Base-by-base conservation (phyloP, 2,888 invertebrate genomes). In the Eumerus sabulonum region DNA sequence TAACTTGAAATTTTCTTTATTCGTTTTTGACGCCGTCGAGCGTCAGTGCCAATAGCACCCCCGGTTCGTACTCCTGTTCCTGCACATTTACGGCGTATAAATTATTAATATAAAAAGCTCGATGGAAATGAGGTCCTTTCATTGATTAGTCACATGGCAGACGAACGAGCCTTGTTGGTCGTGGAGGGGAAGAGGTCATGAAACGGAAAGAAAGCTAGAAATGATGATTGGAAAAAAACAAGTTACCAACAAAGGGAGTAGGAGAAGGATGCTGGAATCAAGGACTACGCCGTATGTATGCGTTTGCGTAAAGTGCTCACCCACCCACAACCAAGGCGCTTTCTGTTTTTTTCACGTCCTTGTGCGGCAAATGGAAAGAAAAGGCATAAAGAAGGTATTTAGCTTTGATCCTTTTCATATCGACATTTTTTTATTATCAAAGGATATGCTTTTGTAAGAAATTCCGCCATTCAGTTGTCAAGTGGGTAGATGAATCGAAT, bases 341-440 rank as follows among this genome's bases (percentile, higher is more conserved):
- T 11, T 40, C n/a, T 40, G 3, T 40, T n/a, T 40, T 40, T 40
- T 40, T 40, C 12, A 40, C 40, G 3, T 40, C 9, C n/a, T 51
- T 14, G 48, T 40, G 13, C 35, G 9, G 14, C 1, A 19, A 51
- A 63, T 51, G n/a, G 16, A 19, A 38, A n/a, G 44, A 42, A 45
- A 44, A 9, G 13, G 38, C 40, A 40, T 16, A 53, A 27, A 48
- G 16, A 48, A 66, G 64, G 56, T 59, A 63, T 62, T 67, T 72
- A 62, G 72, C 76, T 77, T 72, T 77, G 76, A 77, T 77, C 66
- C 71, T 72, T 72, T 66, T 77, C 60, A 3, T 54, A 36, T 19
- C 56, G 17, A 40, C 44, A 56, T 11, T 67, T 72, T 17, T 51
- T 45, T 18, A 14, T 13, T 66, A 77, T 77, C 76, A 77, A 77